A percentile compares a stretch with the other conserved stretches of the same genome.
Conservation (phyloP, 2,797 vertebrate species). For the Crypturellus tataupa region DNA sequence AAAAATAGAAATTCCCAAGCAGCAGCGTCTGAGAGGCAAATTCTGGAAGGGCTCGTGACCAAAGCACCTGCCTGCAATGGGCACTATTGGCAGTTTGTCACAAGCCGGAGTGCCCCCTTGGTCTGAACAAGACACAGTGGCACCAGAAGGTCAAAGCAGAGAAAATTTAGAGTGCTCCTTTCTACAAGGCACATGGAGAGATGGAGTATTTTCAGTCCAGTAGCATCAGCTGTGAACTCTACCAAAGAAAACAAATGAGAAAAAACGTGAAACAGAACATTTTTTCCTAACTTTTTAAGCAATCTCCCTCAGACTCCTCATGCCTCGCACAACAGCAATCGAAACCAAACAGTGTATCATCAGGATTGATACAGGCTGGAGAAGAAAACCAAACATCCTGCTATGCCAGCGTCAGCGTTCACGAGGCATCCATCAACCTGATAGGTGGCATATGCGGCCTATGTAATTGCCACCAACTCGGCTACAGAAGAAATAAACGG, state of each 20-base stretch:
- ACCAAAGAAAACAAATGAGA: not conserved
- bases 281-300: not conserved
- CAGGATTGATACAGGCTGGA: not conserved
- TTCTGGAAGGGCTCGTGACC: not conserved
- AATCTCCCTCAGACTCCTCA: not conserved
- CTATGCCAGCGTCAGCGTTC: not conserved
- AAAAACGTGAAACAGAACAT: accelerated
- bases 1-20: slow-evolving; percentile 39
- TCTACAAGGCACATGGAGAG: not conserved
- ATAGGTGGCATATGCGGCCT: not conserved
- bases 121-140: not conserved
- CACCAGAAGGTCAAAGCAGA: not conserved
- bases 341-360: not conserved
- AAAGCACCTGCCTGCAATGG: not conserved
- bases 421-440: not conserved
- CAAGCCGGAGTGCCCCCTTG: not conserved
- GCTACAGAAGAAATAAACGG: not conserved
- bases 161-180: not conserved
- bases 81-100: not conserved
- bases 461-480: not conserved
- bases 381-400: not conserved
- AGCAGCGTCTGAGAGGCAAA: not conserved
- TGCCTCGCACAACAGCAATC: not conserved
- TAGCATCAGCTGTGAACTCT: not conserved
- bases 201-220: not conserved